These are phyloP conservation scores for Rapana venosa DNA, from an alignment of 2,888 invertebrate genomes.

Conservation along the genomic window DNA sequence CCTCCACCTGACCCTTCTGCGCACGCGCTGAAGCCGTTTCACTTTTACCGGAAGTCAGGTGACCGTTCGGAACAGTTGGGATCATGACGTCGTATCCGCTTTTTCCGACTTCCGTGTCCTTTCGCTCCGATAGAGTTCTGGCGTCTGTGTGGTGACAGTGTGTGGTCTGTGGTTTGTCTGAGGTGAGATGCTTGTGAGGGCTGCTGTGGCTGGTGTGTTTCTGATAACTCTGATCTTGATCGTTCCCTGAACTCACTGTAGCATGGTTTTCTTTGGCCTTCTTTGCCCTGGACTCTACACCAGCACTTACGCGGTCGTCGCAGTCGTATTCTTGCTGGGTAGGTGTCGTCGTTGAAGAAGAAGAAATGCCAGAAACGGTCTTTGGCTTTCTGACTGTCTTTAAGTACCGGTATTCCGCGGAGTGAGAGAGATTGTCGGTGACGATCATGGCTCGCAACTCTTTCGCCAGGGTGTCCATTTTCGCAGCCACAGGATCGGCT, in stretches of 20 bases:
- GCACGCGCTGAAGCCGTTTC: background rate
- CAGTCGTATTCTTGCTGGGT: too few species aligned
- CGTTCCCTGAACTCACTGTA: background rate
- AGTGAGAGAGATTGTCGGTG: background rate
- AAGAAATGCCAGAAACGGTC: too few species aligned
- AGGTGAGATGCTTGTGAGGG: background rate
- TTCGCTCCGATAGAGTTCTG: background rate
- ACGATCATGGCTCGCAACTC: background rate
- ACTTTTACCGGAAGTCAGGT: background rate
- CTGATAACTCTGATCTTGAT: too few species aligned
- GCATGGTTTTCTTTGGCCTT: background rate
- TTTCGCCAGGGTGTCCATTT: background rate
- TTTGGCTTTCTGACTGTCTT: background rate
- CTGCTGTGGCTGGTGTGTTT: background rate
- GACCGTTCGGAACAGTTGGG: background rate
- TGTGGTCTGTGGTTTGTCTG: background rate
- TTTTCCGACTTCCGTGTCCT: background rate
- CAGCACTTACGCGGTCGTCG: background rate
- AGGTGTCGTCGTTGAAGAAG: too few species aligned
- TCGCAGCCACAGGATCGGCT: background rate
- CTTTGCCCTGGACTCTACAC: background rate
- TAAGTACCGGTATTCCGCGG: background rate
- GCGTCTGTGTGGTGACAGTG: background rate
- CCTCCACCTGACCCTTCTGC: background rate
- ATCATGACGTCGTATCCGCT: background rate